phyloP scores from a whole-genome alignment of 2,797 vertebrate species.

The Coluber constrictor region DNA sequence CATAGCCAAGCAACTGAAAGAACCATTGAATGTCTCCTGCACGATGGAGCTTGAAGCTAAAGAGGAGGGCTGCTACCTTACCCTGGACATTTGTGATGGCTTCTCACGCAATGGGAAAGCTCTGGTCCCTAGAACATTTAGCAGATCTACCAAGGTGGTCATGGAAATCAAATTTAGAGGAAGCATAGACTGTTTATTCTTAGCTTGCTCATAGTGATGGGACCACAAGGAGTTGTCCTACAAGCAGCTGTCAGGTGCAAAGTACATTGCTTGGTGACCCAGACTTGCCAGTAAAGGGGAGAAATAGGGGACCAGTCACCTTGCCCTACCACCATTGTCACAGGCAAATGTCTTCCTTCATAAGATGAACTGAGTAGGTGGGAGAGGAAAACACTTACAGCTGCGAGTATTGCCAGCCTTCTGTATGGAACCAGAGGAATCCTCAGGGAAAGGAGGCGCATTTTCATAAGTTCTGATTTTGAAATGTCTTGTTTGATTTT shows the following conservation, averaged over 20 bases:
- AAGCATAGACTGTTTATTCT: no score
- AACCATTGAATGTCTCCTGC: background rate
- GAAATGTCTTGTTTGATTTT: conserved; percentile 20
- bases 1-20: background rate
- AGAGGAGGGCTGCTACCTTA: background rate
- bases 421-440: background rate
- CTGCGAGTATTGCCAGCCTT: background rate
- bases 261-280: background rate
- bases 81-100: background rate
- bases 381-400: background rate
- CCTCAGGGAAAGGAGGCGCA: background rate
- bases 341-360: background rate
- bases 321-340: background rate
- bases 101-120: background rate
- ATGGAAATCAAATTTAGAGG: background rate
- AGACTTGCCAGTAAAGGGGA: background rate
- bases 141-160: background rate
- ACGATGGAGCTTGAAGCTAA: background rate
- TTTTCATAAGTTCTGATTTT: conserved; percentile 16
- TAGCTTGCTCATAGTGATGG: background rate
- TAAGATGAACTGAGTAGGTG: background rate
- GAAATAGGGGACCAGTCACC: background rate
- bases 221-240: background rate
- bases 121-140: background rate
- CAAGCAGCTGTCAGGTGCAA: background rate